These are phyloP conservation scores for Mamestra brassicae DNA, from an alignment of 2,888 invertebrate genomes.

Conservation along the genomic window DNA sequence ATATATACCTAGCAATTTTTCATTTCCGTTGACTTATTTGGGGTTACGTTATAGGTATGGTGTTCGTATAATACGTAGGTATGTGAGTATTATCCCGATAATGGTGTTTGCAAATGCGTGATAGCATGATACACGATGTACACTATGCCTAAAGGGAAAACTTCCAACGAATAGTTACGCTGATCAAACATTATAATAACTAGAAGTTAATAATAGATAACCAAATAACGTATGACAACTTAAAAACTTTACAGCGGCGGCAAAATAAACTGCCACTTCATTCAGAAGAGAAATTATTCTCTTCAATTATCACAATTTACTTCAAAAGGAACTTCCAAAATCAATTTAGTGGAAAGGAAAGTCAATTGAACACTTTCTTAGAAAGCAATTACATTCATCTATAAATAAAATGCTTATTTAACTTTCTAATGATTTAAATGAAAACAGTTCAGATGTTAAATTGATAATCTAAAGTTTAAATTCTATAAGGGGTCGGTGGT, in stretches of 20 bases:
- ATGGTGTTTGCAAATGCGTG: slow-evolving; percentile 5
- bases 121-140: background rate
- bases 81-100: background rate
- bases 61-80: background rate
- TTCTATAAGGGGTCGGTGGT: slow-evolving; percentile 56
- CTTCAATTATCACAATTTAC: slow-evolving; percentile 48
- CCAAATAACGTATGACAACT: background rate
- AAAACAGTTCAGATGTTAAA: slow-evolving; percentile 53
- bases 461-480: slow-evolving; percentile 69
- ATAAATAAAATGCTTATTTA: slow-evolving; percentile 50
- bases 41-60: background rate
- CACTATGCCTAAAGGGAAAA: background rate
- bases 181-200: too few relatives aligned
- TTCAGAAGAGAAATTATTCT: slow-evolving; percentile 30
- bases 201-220: too few relatives aligned
- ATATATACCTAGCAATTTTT: slow-evolving; percentile 27
- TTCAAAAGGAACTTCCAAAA: slow-evolving; percentile 42
- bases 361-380: slow-evolving; percentile 44
- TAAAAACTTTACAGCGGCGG: background rate
- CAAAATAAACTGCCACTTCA: slow-evolving; percentile 21
- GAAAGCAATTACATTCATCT: slow-evolving; percentile 43
- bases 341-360: slow-evolving; percentile 45
- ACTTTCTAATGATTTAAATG: slow-evolving; percentile 48
- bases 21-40: slow-evolving; percentile 10
- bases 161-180: too few relatives aligned